Evolutionary conservation across 64 coral and sea anemone species (phyloP).

Genomic region (Montipora cactus): DNA sequence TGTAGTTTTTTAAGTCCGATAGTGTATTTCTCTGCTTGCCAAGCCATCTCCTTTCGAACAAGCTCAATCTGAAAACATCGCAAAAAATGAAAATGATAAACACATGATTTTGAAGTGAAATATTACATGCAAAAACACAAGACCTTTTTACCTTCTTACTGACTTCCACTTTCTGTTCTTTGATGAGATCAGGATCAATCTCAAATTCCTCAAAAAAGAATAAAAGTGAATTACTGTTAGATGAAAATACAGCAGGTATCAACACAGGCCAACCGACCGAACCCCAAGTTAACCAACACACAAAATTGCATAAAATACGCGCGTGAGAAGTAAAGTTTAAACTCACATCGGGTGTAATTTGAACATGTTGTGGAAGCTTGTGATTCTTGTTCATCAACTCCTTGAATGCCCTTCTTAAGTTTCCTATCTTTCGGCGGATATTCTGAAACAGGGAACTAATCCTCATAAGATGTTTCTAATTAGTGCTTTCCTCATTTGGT

Average conservation of each 20-base stretch:
- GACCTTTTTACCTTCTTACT: slow-evolving; percentile 71
- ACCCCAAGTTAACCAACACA: neutral
- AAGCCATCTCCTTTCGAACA: slow-evolving; percentile 91
- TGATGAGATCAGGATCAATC: slow-evolving; percentile 92
- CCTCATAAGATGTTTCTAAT: no score
- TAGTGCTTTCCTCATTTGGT: no score
- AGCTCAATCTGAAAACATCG: slow-evolving; percentile 76
- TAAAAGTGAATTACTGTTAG: neutral
- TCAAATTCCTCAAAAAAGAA: slow-evolving; percentile 80
- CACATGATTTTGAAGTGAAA: no score
- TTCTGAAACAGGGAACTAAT: slow-evolving; percentile 54
- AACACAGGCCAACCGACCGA: neutral
- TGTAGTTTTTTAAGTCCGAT: slow-evolving; percentile 93
- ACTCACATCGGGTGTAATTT: slow-evolving; percentile 77
- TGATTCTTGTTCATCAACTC: slow-evolving; percentile 83
- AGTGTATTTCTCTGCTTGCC: slow-evolving; percentile 93
- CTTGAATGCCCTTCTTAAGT: slow-evolving; percentile 91
- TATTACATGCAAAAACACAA: neutral
- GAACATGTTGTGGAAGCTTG: slow-evolving; percentile 83
- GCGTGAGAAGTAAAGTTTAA: neutral
- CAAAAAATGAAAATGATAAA: neutral
- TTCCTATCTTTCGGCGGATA: slow-evolving; percentile 78
- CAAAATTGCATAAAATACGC: neutral
- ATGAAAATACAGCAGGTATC: neutral
- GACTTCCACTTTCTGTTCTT: slow-evolving; percentile 83